A percentile compares a stretch with the other conserved stretches of the same genome.
These are phyloP conservation scores for Orchestia grillus DNA, from an alignment of 1,140 invertebrate species.

Conservation along the genomic window DNA sequence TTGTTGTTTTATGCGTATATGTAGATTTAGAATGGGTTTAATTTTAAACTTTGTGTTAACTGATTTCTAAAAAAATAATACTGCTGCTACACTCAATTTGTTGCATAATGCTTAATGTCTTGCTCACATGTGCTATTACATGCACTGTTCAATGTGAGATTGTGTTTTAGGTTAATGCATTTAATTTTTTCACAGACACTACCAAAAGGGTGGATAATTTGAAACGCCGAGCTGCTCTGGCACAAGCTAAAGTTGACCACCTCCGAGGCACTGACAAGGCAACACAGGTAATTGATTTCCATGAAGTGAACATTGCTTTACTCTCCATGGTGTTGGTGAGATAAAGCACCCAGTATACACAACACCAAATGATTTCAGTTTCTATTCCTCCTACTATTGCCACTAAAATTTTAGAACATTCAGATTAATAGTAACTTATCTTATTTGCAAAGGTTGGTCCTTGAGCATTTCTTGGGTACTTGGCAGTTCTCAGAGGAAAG, in stretches of 20 bases:
- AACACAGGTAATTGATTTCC: not conserved
- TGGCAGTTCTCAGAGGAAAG: too few species aligned
- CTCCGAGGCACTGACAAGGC: conserved; percentile 36
- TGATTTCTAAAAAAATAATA: too few species aligned
- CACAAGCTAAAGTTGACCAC: conserved; percentile 35
- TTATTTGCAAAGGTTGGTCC: not conserved
- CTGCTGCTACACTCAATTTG: too few species aligned
- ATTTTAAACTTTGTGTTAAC: too few species aligned
- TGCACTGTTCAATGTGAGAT: not conserved
- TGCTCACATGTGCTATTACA: too few species aligned
- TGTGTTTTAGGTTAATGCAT: not conserved
- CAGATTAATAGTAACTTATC: not conserved
- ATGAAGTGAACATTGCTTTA: not conserved
- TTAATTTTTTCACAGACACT: not conserved
- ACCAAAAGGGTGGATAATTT: not conserved
- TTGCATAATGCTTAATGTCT: too few species aligned
- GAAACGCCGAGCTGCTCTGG: not conserved
- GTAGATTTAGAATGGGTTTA: too few species aligned
- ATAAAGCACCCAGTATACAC: not conserved
- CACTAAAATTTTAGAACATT: not conserved
- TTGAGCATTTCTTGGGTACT: too few species aligned
- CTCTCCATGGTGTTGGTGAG: not conserved
- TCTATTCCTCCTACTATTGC: not conserved
- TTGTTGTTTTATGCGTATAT: too few species aligned
- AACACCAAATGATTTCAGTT: not conserved